Conservation (phyloP, 2,113 vertebrate genomes). For the Copsychus sechellarum region DNA sequence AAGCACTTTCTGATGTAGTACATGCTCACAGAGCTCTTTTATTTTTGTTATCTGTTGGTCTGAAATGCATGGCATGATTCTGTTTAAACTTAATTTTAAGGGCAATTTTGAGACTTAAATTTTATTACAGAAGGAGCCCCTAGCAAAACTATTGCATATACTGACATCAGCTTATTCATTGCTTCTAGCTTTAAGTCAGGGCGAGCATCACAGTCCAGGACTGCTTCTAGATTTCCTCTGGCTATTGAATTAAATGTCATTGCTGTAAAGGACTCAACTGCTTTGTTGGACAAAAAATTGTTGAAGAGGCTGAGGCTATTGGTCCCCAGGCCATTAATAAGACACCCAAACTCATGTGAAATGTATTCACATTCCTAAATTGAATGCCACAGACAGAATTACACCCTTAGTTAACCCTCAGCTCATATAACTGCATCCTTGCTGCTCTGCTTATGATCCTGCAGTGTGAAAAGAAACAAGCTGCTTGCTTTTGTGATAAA, state of each 20-base stretch:
- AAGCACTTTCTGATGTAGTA: neutral
- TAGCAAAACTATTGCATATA: neutral
- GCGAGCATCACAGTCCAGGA: neutral
- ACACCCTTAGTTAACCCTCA: neutral
- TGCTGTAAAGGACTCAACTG: neutral
- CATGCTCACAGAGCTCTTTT: neutral
- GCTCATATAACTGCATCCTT: neutral
- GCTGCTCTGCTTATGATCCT: neutral
- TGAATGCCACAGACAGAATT: neutral
- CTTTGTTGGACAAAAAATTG: neutral
- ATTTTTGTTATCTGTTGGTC: neutral
- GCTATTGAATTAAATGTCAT: neutral
- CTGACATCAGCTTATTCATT: neutral
- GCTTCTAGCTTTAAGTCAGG: neutral
- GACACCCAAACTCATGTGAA: neutral
- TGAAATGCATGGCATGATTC: neutral
- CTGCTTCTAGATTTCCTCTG: constrained; percentile 9
- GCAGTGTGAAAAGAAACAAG: neutral
- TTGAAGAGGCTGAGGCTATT: neutral
- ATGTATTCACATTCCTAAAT: neutral
- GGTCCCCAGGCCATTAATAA: neutral
- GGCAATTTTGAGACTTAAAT: neutral
- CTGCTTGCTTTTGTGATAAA: neutral
- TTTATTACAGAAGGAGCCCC: neutral
- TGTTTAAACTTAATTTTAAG: constrained; percentile 13